Percentiles rank a stretch among this genome's conserved stretches.
Conservation (phyloP, 2,888 invertebrate genomes). For the Catocala fraxini region DNA sequence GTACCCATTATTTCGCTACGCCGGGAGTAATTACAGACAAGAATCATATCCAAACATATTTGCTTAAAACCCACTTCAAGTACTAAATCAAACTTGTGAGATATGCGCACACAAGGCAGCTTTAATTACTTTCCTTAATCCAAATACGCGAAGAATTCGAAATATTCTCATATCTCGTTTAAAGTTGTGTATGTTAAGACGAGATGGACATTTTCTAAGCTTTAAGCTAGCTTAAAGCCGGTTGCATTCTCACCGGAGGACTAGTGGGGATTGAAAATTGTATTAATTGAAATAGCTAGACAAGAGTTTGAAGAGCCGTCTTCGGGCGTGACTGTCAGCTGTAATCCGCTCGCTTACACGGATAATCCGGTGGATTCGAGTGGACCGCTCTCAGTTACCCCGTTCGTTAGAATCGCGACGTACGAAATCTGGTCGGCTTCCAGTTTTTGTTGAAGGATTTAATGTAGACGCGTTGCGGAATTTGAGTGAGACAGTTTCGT, state of each 20-base stretch:
- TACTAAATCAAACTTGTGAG: conserved; percentile 49
- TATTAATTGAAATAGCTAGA: conserved; percentile 55
- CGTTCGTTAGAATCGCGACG: conserved; percentile 20
- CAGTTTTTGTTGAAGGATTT: conserved; percentile 51
- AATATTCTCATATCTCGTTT: conserved; percentile 38
- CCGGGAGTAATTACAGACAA: conserved; percentile 41
- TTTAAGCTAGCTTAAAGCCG: conserved; percentile 42
- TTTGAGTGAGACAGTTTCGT: conserved; percentile 36
- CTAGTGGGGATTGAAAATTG: conserved; percentile 37
- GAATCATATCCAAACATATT: conserved; percentile 48
- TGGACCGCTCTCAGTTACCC: conserved; percentile 37
- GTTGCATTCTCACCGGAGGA: conserved; percentile 32
- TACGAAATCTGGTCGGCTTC: conserved; percentile 41
- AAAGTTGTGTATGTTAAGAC: conserved; percentile 25
- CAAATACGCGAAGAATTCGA: conserved; percentile 44
- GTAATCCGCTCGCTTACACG: conserved; percentile 52
- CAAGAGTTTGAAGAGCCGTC: conserved; percentile 48
- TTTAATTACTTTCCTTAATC: conserved; percentile 45
- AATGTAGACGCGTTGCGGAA: conserved; percentile 47
- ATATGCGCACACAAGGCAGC: conserved; percentile 23
- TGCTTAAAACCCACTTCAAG: conserved; percentile 33
- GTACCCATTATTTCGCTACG: conserved; percentile 22
- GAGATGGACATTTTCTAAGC: conserved; percentile 39
- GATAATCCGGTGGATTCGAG: conserved; percentile 50
- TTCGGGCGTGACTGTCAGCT: conserved; percentile 50